Evolutionary conservation across 2,888 invertebrate genomes (phyloP), one percentile per base, ranked within the genome.

Genomic region (Luffia ferchaultella): DNA sequence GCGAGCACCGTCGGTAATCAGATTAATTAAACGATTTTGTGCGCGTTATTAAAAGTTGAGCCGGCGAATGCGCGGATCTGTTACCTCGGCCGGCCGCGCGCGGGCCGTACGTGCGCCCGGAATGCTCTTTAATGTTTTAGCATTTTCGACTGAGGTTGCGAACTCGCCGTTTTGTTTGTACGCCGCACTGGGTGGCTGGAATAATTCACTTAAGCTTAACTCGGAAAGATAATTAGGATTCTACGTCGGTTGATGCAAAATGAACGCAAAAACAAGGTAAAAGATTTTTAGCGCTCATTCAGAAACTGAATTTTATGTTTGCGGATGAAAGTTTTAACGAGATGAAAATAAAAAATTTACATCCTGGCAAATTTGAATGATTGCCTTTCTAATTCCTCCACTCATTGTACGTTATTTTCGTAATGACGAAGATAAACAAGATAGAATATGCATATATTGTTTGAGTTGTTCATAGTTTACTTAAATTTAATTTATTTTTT

Each of bases 131-230:
- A 80, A 80, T 79, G 79, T 79, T 82, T 82, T 74, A 78, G 78
- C 76, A 80, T 79, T 80, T 80, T 78, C 74, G 77, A 79, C 79
- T 78, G 78, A 77, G 78, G 78, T 79, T 80, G 79, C 73, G 72
- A 82, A 77, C 77, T 79, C 74, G 65, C 74, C 70, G 77, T 80
- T 80, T 76, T 79, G 79, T 80, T 80, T 80, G 77, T 73, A 69
- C 72, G 68, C 78, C 74, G 76, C 76, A 70, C 77, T 80, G 80
- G 82, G 78, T 76, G 74, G 70, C 76, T 67, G 70, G 72, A 80
- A 80, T 83, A 83, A 83, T 83, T 83, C 80, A 82, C 78, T 80
- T 80, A 80, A 80, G 79, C 79, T 83, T 80, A 80, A 83, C 82
- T 76, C 78, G 77, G 71, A 79, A 80, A 80, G 82, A 83, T 82